Percentiles rank a stretch among this genome's conserved stretches.
phyloP scores from a whole-genome alignment of 2,113 vertebrate species.

The Rallus limicola region DNA sequence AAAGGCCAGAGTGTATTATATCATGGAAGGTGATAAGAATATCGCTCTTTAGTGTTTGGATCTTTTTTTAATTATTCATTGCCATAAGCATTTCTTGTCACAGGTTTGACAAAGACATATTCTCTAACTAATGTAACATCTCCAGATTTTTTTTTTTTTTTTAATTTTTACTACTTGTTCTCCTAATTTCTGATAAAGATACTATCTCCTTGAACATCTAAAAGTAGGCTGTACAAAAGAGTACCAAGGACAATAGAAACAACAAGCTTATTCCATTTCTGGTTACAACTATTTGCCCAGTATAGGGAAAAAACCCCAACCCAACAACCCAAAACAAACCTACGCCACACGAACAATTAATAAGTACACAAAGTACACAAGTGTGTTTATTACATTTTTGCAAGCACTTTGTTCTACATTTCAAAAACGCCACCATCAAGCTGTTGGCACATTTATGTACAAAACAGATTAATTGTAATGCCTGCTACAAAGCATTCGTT shows the following conservation, averaged over 20 bases:
- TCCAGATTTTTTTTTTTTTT: background rate
- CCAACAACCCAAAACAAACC: background rate
- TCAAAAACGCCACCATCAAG: conserved; percentile 99
- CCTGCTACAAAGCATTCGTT: conserved; percentile 96
- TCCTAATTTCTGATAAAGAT: background rate
- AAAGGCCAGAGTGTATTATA: background rate
- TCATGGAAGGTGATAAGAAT: background rate
- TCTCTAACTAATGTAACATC: background rate
- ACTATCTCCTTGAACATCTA: background rate
- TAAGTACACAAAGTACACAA: conserved; percentile 96
- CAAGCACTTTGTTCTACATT: conserved; percentile 99
- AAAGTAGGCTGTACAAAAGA: background rate
- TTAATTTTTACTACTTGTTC: background rate
- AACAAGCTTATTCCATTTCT: background rate
- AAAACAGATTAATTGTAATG: conserved; percentile 97
- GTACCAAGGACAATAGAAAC: background rate
- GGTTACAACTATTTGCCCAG: background rate
- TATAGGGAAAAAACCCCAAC: background rate
- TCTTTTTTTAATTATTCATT: background rate
- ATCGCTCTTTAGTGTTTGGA: background rate
- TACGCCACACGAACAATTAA: conserved; percentile 53
- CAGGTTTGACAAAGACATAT: background rate
- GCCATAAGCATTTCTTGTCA: background rate
- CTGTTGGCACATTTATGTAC: conserved; percentile 99
- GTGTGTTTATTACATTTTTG: conserved; percentile 96